Conservation (phyloP, 2,888 invertebrate genomes). For the Hoplodrina ambigua region DNA sequence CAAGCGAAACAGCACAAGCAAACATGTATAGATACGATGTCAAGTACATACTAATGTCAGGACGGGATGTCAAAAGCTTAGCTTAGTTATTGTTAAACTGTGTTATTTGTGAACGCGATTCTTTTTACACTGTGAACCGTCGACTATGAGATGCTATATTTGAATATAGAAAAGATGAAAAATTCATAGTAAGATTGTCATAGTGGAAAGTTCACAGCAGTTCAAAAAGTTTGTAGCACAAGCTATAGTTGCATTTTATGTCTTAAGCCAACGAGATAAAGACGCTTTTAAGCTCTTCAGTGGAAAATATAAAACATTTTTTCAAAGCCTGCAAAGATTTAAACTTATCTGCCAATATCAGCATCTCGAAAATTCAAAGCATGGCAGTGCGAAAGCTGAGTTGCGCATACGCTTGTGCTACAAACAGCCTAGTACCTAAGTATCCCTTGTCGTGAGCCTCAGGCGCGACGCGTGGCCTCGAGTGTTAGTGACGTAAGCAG, state of each 20-base stretch:
- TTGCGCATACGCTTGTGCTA: conserved; percentile 56
- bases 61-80: conserved; percentile 41
- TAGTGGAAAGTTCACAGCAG: conserved; percentile 29
- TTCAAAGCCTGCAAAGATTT: neutral
- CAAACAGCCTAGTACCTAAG: conserved; percentile 45
- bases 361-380: conserved; percentile 11
- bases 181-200: neutral
- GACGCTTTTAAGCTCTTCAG: neutral
- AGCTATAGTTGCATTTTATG: conserved; percentile 9
- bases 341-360: neutral
- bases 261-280: neutral
- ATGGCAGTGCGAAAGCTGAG: conserved; percentile 41
- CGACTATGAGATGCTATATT: neutral
- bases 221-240: conserved; percentile 49
- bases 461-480: conserved; percentile 45
- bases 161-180: neutral
- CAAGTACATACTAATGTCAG: conserved; percentile 14
- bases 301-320: neutral
- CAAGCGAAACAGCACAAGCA: conserved; percentile 73
- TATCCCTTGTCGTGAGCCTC: conserved; percentile 38
- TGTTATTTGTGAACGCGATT: conserved; percentile 38
- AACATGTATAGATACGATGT: conserved; percentile 34
- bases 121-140: conserved; percentile 17
- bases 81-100: conserved; percentile 39
- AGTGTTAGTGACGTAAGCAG: conserved; percentile 77